These are phyloP conservation scores for Athrips mouffetella DNA, from an alignment of 2,888 invertebrate genomes.

Conservation along the genomic window DNA sequence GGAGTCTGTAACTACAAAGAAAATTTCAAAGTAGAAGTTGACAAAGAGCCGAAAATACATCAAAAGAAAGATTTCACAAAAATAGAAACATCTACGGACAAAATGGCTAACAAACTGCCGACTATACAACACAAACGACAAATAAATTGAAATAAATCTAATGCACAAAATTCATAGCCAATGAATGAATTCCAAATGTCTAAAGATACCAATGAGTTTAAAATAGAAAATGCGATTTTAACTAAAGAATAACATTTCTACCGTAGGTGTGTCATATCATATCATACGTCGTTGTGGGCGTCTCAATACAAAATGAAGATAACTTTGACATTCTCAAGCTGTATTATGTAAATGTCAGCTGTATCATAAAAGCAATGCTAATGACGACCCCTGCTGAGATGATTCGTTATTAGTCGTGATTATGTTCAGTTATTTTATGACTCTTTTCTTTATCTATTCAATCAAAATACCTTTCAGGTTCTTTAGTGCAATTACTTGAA, in stretches of 20 bases:
- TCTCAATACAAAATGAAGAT: not conserved
- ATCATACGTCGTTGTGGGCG: slow-evolving; percentile 5
- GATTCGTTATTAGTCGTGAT: slow-evolving; percentile 7
- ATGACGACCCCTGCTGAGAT: slow-evolving; percentile 6
- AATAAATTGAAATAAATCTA: not conserved
- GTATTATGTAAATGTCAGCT: slow-evolving; percentile 7
- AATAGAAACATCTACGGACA: not conserved
- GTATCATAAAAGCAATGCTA: slow-evolving; percentile 10
- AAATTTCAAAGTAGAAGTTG: too few relatives aligned
- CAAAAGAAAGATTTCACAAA: not conserved
- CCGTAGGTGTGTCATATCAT: too few relatives aligned
- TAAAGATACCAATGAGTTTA: not conserved
- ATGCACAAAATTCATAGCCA: not conserved
- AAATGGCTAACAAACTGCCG: not conserved
- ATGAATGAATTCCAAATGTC: slow-evolving; percentile 5
- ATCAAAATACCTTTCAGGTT: too few relatives aligned
- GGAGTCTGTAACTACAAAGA: not conserved
- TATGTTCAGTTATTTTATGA: not conserved
- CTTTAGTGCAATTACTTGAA: too few relatives aligned
- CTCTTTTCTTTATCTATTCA: not conserved
- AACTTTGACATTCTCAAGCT: slow-evolving; percentile 6
- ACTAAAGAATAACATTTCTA: slow-evolving; percentile 3
- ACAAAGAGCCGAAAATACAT: not conserved
- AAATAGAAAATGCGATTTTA: slow-evolving; percentile 9
- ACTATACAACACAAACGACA: not conserved